phyloP scores from a whole-genome alignment of 1,140 invertebrate genomes.

The Drosophila leontia region DNA sequence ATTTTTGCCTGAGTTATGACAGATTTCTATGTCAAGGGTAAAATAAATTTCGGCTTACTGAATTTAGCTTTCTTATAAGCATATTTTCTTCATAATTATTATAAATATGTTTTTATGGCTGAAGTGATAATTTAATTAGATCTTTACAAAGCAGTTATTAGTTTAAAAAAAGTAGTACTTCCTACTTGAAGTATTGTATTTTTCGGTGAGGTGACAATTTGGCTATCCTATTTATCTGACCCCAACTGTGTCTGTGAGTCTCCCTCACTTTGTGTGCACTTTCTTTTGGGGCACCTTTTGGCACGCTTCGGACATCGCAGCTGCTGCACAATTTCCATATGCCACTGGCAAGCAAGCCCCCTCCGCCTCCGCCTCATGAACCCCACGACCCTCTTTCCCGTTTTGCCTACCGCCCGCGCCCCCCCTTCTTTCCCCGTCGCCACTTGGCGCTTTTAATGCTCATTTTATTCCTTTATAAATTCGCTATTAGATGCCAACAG shows the following conservation, averaged over 20 bases:
- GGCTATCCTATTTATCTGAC: background rate
- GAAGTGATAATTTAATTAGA: too few relatives aligned
- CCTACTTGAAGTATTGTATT: background rate
- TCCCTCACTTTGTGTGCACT: constrained; percentile 17
- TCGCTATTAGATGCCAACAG: constrained; percentile 74
- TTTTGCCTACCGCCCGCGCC: background rate
- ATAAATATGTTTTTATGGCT: too few relatives aligned
- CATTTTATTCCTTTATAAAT: constrained; percentile 81
- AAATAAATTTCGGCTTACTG: too few relatives aligned
- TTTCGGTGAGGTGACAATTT: background rate
- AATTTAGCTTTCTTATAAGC: too few relatives aligned
- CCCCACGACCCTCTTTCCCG: background rate
- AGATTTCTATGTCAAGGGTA: too few relatives aligned
- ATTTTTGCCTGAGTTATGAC: too few relatives aligned
- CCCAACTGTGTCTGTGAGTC: background rate
- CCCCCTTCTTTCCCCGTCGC: constrained; percentile 2
- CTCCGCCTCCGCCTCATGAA: background rate
- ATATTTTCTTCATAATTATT: too few relatives aligned
- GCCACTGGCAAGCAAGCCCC: constrained; percentile 7
- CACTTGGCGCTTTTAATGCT: constrained; percentile 66
- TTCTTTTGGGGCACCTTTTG: constrained; percentile 54
- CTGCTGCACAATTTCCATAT: constrained; percentile 50
- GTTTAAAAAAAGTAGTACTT: background rate
- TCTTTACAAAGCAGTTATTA: too few relatives aligned
- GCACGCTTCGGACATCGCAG: constrained; percentile 59